Conservation (phyloP, 2,797 vertebrate species). For the Chrysocyon brachyurus region DNA sequence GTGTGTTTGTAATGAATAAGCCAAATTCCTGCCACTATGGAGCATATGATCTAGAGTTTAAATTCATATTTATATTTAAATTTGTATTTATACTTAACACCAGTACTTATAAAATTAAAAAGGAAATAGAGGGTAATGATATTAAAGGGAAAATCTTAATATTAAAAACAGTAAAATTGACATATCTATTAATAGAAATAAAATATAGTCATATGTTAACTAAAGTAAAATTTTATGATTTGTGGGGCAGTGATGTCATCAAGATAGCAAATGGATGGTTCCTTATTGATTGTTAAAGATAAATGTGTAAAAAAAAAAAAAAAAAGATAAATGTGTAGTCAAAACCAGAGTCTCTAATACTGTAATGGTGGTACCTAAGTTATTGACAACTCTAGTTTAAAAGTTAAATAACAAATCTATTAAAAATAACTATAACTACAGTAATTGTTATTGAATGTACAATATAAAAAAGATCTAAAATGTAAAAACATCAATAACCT, state of each 20-base stretch:
- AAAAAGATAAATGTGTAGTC: background rate
- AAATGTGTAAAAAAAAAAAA: background rate
- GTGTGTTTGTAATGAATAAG: background rate
- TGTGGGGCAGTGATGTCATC: background rate
- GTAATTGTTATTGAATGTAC: background rate
- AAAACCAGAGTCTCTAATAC: background rate
- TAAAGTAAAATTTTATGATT: background rate
- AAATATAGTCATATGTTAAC: background rate
- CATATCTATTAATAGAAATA: background rate
- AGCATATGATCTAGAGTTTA: slow-evolving; percentile 43
- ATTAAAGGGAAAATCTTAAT: background rate
- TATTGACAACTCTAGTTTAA: background rate
- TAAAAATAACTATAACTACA: background rate
- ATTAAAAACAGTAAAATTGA: background rate
- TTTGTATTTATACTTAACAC: background rate
- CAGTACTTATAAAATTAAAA: background rate
- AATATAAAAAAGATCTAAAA: background rate
- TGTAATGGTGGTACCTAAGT: background rate
- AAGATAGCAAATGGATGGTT: background rate
- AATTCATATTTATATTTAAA: background rate
- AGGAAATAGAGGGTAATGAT: background rate
- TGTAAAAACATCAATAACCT: background rate
- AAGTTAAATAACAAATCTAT: background rate
- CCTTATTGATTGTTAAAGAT: background rate
- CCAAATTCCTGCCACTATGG: background rate